Evolutionary conservation across 1,140 invertebrate genomes (phyloP).

Genomic region (Drosophila tsacasi): DNA sequence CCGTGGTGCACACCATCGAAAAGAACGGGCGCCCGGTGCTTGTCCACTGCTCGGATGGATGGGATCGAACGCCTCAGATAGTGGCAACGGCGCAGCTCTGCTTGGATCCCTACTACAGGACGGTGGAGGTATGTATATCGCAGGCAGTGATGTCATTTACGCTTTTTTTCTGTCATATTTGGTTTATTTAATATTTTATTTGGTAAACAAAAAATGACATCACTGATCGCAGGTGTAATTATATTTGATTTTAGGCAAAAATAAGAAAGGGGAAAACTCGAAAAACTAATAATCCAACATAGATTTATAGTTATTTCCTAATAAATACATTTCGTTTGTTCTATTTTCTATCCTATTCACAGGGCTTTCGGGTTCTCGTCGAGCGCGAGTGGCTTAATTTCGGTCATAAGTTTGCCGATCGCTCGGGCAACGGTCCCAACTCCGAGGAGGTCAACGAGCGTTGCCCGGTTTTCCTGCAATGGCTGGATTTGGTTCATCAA

Average conservation of each 20-base stretch:
- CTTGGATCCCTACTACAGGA: conserved; percentile 97
- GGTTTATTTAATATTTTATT: too few relatives aligned
- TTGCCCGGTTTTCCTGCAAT: conserved; percentile 98
- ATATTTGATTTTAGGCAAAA: neutral
- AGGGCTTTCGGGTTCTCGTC: conserved; percentile 96
- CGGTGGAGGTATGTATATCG: conserved; percentile 88
- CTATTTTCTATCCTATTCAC: conserved; percentile 36
- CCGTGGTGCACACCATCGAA: conserved; percentile 92
- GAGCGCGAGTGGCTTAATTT: conserved; percentile 98
- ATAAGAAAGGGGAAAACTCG: neutral
- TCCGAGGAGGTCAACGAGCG: conserved; percentile 95
- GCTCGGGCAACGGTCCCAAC: conserved; percentile 94
- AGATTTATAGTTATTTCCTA: neutral
- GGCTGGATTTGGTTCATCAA: conserved; percentile 98
- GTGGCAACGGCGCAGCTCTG: conserved; percentile 95
- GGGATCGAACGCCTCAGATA: conserved; percentile 98
- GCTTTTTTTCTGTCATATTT: too few relatives aligned
- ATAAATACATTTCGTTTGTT: neutral
- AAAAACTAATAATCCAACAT: neutral
- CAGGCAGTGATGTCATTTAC: too few relatives aligned
- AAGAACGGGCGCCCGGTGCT: conserved; percentile 95
- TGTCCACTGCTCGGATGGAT: conserved; percentile 98
- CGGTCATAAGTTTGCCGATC: conserved; percentile 98
- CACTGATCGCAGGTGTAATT: neutral
- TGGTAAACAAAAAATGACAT: too few relatives aligned